Conservation (phyloP, 1,140 invertebrate genomes). For the Coptotermes formosanus region DNA sequence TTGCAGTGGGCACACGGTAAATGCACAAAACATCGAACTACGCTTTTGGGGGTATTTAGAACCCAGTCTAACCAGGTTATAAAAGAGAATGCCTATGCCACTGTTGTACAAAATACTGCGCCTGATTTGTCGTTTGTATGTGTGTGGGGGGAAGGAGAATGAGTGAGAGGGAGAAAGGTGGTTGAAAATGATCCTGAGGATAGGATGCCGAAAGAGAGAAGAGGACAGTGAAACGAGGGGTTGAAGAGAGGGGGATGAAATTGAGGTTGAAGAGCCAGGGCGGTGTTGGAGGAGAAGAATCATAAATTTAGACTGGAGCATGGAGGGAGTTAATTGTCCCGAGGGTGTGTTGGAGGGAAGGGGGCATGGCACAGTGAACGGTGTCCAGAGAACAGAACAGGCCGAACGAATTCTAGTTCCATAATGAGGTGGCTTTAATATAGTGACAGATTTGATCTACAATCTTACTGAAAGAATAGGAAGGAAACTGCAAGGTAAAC, state of each 20-base stretch:
- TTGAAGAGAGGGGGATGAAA: neutral
- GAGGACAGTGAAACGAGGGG: neutral
- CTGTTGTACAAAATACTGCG: neutral
- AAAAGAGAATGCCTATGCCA: neutral
- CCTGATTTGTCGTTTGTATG: neutral
- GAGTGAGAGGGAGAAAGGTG: neutral
- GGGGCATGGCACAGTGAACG: neutral
- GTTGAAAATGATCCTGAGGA: slow-evolving; percentile 2
- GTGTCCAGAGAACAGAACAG: too few species aligned
- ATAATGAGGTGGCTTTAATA: too few species aligned
- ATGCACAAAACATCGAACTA: too few species aligned
- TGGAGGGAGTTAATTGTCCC: neutral
- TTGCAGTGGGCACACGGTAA: too few species aligned
- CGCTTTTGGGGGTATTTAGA: too few species aligned
- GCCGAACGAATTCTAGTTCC: too few species aligned
- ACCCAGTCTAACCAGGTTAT: too few species aligned
- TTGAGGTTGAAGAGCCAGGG: neutral
- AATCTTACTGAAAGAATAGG: too few species aligned
- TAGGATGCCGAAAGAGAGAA: neutral
- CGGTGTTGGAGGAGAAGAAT: neutral
- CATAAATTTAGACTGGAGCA: neutral
- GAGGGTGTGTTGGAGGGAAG: neutral
- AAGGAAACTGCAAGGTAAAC: too few species aligned
- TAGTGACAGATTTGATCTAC: too few species aligned
- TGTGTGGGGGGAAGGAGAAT: neutral